phyloP scores from a whole-genome alignment of 2,113 vertebrate genomes.

The Butorides virescens region DNA sequence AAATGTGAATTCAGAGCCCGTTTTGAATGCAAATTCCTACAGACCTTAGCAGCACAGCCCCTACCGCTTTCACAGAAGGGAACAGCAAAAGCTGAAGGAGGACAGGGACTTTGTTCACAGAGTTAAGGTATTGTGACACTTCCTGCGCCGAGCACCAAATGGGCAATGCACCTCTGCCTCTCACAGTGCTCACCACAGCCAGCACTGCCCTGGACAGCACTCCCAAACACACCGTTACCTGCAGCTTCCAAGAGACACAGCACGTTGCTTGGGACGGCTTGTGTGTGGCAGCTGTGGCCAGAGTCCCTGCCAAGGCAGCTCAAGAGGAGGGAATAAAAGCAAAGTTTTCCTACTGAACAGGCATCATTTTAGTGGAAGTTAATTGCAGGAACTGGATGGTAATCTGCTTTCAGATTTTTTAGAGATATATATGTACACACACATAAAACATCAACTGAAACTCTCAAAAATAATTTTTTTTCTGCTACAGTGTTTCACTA shows the following conservation, averaged over 20 bases:
- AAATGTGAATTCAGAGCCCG: background rate
- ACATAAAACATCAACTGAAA: background rate
- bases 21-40: background rate
- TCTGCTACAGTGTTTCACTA: background rate
- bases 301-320: background rate
- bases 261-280: rapidly evolving
- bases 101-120: rapidly evolving
- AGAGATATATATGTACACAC: rapidly evolving
- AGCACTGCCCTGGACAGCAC: background rate
- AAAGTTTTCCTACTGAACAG: background rate
- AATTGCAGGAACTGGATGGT: rapidly evolving
- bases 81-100: rapidly evolving
- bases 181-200: background rate
- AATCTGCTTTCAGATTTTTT: background rate
- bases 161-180: rapidly evolving
- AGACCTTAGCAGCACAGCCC: too few relatives aligned
- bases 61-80: background rate
- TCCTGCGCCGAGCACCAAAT: rapidly evolving
- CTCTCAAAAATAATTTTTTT: background rate
- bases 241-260: rapidly evolving
- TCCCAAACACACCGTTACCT: background rate
- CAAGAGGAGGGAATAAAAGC: background rate
- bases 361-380: background rate
- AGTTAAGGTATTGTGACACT: background rate
- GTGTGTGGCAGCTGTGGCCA: too few relatives aligned